Base-by-base conservation (phyloP, 1,140 invertebrate genomes). In the Papilio xuthus region DNA sequence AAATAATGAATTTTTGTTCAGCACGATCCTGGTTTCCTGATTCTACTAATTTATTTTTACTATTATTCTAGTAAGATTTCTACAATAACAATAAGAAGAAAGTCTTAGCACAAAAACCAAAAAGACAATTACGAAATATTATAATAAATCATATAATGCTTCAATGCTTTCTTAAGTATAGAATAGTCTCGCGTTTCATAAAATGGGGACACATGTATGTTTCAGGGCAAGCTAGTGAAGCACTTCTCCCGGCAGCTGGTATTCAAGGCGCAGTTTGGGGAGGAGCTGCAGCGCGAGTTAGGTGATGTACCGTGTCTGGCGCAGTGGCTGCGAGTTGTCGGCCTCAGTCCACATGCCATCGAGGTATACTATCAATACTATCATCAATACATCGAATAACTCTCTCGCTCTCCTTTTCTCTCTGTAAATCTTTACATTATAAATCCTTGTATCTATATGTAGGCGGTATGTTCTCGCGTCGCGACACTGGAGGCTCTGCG, bases 311-410 rank as follows among this genome's bases (percentile, higher is more conserved):
- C 98, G 42, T 97, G 97, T 70, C 93, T 98, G 86, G 95, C 96
- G 88, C 97, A 98, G 92, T 99, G 98, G 98, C 95, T 99, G 15
- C 95, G 97, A 82, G 97, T 99, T 72, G 98, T 99, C 50, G 98
- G 98, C 56, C 95, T 98, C 23, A 95, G 95, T 56, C 94, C 95
- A 80, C 95, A 96, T 82, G 96, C 96, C 71, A 96, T 97, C 77
- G 94, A 96, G 95, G 97, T 97, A 87, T n/a, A n/a, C n/a, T n/a
- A n/a, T n/a, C n/a, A n/a, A n/a, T n/a, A n/a, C n/a, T n/a, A n/a
- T n/a, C n/a, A n/a, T n/a, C n/a, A n/a, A n/a, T n/a, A n/a, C n/a
- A n/a, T n/a, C n/a, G n/a, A n/a, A n/a, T n/a, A n/a, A n/a, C n/a
- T n/a, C n/a, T n/a, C n/a, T n/a, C n/a, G n/a, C n/a, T n/a, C n/a